Base-by-base conservation (phyloP, 2,797 vertebrate genomes). In the Phrynocephalus forsythii region DNA sequence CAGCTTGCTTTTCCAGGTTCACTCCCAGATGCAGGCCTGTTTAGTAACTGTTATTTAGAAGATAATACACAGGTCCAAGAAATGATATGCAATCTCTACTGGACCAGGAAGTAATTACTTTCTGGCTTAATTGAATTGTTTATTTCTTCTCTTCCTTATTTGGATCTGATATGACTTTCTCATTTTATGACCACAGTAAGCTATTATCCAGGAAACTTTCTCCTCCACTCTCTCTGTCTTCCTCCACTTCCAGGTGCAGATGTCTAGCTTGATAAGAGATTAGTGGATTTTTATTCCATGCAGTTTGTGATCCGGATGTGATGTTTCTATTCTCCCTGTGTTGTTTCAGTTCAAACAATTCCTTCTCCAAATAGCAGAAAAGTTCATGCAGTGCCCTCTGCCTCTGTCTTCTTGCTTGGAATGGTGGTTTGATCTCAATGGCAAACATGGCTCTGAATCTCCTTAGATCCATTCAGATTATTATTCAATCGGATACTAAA, bases 101-200 rank as follows among this genome's bases (percentile, higher is more conserved):
- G 84, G 82, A 87, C 83, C 56, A 83, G 89, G 92, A 95, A 95
- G 84, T 85, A 92, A 89, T 90, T 90, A 87, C 84, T 91, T 94
- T 91, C 90, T 93, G 63, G 84, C 84, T 83, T 95, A 95, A 96
- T 94, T 95, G 92, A 91, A 89, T 83, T 93, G 82, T 92, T 94
- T 92, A 91, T 22, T 90, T 94, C 88, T 92, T 89, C 80, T 86
- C 63, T 88, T 82, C 30, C 92, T 91, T 92, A 91, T 93, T 94
- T 93, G 38, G 91, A 93, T 95, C 92, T 94, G 83, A 93, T 93
- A 90, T 94, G 92, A 94, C 93, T 91, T 93, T 94, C 91, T 87
- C 93, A 92, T 88, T 94, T 92, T 92, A 94, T 93, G 93, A 83
- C 91, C 91, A 93, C 92, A 95, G 93, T 94, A 95, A 95, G 93